These are phyloP conservation scores for Panorpa germanica DNA, from an alignment of 2,888 invertebrate species.

Conservation along the genomic window DNA sequence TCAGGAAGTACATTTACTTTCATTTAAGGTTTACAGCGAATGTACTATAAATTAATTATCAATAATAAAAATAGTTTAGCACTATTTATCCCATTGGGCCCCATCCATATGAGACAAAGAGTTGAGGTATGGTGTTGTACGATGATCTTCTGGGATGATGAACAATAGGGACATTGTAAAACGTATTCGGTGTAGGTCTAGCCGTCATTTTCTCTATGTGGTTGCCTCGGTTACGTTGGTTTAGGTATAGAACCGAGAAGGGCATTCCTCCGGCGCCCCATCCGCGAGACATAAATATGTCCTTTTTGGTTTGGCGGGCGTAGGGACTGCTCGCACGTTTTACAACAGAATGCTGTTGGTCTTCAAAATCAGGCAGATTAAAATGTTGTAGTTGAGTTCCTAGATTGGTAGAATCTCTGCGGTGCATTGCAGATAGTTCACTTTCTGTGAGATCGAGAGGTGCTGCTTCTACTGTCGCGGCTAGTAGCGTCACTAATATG, in stretches of 20 bases:
- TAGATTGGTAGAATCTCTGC: too few species aligned
- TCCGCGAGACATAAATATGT: slow-evolving; percentile 25
- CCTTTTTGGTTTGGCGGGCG: slow-evolving; percentile 19
- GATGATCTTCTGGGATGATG: slow-evolving; percentile 14
- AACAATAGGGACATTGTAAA: background rate
- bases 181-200: background rate
- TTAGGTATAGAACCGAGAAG: slow-evolving; percentile 28
- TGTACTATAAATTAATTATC: background rate
- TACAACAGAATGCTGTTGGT: too few species aligned
- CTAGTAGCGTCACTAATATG: too few species aligned
- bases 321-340: too few species aligned
- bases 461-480: too few species aligned
- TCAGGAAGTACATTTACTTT: too few species aligned
- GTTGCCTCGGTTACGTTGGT: slow-evolving; percentile 10
- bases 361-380: too few species aligned
- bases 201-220: background rate
- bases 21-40: background rate
- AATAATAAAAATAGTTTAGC: slow-evolving; percentile 4
- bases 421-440: too few species aligned
- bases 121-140: slow-evolving; percentile 27
- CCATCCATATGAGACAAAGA: slow-evolving; percentile 33
- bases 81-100: slow-evolving; percentile 26
- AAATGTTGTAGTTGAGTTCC: too few species aligned
- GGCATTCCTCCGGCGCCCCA: slow-evolving; percentile 34
- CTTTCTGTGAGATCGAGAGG: too few species aligned